Evolutionary conservation across 2,888 invertebrate species (phyloP).

Genomic region (Pasiphila rectangulata): DNA sequence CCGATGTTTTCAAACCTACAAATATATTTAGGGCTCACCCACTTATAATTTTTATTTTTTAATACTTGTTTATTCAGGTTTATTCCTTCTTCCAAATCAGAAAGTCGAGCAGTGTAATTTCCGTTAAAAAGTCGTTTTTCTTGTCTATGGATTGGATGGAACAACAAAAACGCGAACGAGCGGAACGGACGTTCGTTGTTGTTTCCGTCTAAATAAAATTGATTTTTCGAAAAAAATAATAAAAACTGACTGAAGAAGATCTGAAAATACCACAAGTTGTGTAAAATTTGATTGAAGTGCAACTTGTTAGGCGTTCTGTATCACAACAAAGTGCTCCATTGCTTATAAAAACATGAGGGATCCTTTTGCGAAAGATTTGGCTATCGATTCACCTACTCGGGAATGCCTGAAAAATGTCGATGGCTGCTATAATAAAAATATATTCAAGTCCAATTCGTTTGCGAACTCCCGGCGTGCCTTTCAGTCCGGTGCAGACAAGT

Average conservation of each 20-base stretch:
- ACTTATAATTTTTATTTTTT: too few species aligned
- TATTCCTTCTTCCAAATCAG: too few species aligned
- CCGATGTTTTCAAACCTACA: not conserved
- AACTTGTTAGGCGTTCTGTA: not conserved
- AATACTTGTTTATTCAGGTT: too few species aligned
- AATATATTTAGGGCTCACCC: too few species aligned
- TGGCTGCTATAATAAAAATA: constrained; percentile 68
- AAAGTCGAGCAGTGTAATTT: too few species aligned
- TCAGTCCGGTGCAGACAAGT: constrained; percentile 84
- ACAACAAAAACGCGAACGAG: constrained; percentile 2
- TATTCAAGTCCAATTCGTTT: constrained; percentile 72
- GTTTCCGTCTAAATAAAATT: constrained; percentile 29
- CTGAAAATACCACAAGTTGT: constrained; percentile 10
- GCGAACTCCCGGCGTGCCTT: constrained; percentile 83
- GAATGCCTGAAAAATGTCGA: constrained; percentile 68
- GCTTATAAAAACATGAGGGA: constrained; percentile 61
- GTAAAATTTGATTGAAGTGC: not conserved
- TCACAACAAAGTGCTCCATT: not conserved
- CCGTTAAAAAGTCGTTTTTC: not conserved
- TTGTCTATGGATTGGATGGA: not conserved
- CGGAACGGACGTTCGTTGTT: constrained; percentile 43
- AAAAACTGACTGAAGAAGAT: constrained; percentile 37
- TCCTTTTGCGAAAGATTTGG: constrained; percentile 66
- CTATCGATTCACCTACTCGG: constrained; percentile 69
- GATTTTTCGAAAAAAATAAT: constrained; percentile 40